Conservation (phyloP, 2,113 vertebrate species). For the Galeopterus variegatus region DNA sequence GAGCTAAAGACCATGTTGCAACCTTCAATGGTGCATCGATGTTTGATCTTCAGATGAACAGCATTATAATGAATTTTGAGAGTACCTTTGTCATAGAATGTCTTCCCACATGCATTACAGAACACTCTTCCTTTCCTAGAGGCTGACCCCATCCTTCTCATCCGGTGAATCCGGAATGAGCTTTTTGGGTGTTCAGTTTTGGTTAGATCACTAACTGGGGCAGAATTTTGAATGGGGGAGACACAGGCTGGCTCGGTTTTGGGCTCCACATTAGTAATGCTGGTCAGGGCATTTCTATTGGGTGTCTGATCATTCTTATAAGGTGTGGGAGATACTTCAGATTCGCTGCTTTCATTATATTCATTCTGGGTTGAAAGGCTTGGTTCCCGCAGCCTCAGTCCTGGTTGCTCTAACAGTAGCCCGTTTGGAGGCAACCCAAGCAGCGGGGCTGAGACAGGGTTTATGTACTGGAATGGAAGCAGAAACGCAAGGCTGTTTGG, state of each 20-base stretch:
- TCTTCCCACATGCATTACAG: slow-evolving; percentile 99
- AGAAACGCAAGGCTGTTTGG: slow-evolving; percentile 98
- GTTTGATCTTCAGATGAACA: slow-evolving; percentile 99
- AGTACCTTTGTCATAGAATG: slow-evolving; percentile 99
- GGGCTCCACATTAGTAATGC: slow-evolving; percentile 96
- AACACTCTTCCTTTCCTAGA: slow-evolving; percentile 98
- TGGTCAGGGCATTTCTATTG: slow-evolving; percentile 93
- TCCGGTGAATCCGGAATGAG: slow-evolving; percentile 98
- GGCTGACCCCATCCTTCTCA: slow-evolving; percentile 98
- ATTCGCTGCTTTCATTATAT: slow-evolving; percentile 97
- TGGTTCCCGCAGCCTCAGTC: slow-evolving; percentile 95
- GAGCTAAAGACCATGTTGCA: slow-evolving; percentile 99
- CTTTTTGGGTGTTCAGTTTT: slow-evolving; percentile 97
- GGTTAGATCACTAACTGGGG: slow-evolving; percentile 90
- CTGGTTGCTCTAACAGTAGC: slow-evolving; percentile 95
- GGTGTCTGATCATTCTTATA: slow-evolving; percentile 95
- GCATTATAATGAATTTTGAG: slow-evolving; percentile 99
- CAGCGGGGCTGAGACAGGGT: slow-evolving; percentile 97
- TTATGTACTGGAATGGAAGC: slow-evolving; percentile 99
- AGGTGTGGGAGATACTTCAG: slow-evolving; percentile 97
- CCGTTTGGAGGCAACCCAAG: slow-evolving; percentile 98
- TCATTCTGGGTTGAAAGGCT: slow-evolving; percentile 96
- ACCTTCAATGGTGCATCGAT: slow-evolving; percentile 98
- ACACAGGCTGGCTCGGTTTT: slow-evolving; percentile 96
- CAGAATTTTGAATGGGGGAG: slow-evolving; percentile 92